phyloP scores from a whole-genome alignment of 2,797 vertebrate species.

The Oryzias dopingdopingensis region DNA sequence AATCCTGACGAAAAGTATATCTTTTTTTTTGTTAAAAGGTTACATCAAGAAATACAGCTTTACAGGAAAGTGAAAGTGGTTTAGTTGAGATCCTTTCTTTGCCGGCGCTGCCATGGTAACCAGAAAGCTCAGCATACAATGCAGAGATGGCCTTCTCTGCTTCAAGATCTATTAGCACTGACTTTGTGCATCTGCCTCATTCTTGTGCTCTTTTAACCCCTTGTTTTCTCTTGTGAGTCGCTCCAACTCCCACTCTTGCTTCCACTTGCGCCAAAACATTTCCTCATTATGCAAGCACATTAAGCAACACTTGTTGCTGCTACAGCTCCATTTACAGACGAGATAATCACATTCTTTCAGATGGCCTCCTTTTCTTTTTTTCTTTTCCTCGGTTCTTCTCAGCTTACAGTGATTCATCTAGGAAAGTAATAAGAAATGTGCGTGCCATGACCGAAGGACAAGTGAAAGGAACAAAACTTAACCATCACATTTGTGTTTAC shows the following conservation, averaged over 20 bases:
- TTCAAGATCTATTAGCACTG: slow-evolving; percentile 63
- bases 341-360: slow-evolving; percentile 3
- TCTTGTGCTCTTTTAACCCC: slow-evolving; percentile 55
- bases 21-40: slow-evolving; percentile 41
- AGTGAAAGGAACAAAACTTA: too few relatives aligned
- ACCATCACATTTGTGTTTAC: too few relatives aligned
- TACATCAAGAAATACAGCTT: slow-evolving; percentile 50
- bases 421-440: too few relatives aligned
- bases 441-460: too few relatives aligned
- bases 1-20: slow-evolving; percentile 23
- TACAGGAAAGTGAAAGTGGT: slow-evolving; percentile 51
- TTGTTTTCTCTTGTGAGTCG: slow-evolving; percentile 37
- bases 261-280: slow-evolving; percentile 8
- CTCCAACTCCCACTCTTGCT: slow-evolving; percentile 22
- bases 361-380: neutral
- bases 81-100: slow-evolving; percentile 60
- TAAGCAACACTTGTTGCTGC: slow-evolving; percentile 4
- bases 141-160: slow-evolving; percentile 66
- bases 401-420: too few relatives aligned
- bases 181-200: slow-evolving; percentile 61
- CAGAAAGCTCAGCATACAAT: slow-evolving; percentile 65
- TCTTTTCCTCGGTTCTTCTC: neutral
- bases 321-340: slow-evolving; percentile 1
- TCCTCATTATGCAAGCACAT: neutral
- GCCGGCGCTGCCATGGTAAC: slow-evolving; percentile 70